A percentile compares a stretch with the other conserved stretches of the same genome.
These are phyloP conservation scores for Sciurus carolinensis DNA, from an alignment of 2,797 vertebrate species.

Conservation along the genomic window DNA sequence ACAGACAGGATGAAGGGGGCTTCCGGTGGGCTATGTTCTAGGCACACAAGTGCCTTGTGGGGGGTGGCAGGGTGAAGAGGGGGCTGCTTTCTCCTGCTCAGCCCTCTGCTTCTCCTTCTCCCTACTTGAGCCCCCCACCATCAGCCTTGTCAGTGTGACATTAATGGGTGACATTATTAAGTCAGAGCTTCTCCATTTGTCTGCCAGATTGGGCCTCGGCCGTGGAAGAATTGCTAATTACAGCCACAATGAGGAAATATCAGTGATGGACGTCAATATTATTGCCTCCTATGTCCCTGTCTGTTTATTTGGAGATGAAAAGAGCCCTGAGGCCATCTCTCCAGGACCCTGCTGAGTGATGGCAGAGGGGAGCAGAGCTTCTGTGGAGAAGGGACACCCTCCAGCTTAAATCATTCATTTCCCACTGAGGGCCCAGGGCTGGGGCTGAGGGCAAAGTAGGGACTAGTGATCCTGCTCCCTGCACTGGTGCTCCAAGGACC, in stretches of 20 bases:
- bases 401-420: background rate
- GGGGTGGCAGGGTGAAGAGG: background rate
- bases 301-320: slow-evolving; percentile 87
- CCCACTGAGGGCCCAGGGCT: background rate
- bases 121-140: background rate
- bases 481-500: background rate
- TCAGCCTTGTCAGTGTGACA: slow-evolving; percentile 54
- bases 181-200: background rate
- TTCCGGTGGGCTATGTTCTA: background rate
- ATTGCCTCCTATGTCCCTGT: slow-evolving; percentile 85
- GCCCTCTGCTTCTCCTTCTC: background rate
- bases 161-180: slow-evolving; percentile 68
- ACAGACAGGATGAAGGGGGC: fast-evolving
- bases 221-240: slow-evolving; percentile 87
- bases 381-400: background rate
- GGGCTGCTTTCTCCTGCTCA: background rate
- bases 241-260: slow-evolving; percentile 84
- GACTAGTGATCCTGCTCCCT: background rate
- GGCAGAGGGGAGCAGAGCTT: background rate
- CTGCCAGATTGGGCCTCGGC: slow-evolving; percentile 62
- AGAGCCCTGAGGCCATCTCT: slow-evolving; percentile 78
- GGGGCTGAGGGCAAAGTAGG: background rate
- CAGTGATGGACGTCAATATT: slow-evolving; percentile 85
- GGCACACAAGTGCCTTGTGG: background rate
- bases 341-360: slow-evolving; percentile 65